Evolutionary conservation across 2,888 invertebrate genomes (phyloP).

Genomic region (Drosophila neotestacea): DNA sequence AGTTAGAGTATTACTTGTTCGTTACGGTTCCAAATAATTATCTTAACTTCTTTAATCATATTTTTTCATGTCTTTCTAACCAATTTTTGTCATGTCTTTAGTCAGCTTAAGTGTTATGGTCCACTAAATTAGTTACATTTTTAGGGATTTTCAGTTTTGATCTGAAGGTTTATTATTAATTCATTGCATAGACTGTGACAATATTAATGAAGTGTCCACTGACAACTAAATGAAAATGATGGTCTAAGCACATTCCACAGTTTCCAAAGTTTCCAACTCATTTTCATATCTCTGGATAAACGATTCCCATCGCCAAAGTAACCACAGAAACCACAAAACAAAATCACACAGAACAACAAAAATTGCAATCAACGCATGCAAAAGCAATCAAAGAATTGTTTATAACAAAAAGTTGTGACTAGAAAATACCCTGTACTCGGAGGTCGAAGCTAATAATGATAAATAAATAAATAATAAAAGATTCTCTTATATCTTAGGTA

Average conservation of each 20-base stretch:
- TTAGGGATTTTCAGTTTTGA: conserved; percentile 14
- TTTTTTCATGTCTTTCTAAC: conserved; percentile 27
- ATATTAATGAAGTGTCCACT: conserved; percentile 61
- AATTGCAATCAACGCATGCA: conserved; percentile 47
- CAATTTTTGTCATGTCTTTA: conserved; percentile 65
- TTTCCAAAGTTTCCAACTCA: conserved; percentile 7
- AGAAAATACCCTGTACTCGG: conserved; percentile 15
- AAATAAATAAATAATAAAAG: no score
- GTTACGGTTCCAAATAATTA: conserved; percentile 13
- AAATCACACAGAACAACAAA: conserved; percentile 44
- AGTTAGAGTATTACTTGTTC: conserved; percentile 40
- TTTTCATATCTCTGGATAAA: conserved; percentile 19
- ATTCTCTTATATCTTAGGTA: no score
- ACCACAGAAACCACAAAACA: conserved; percentile 44
- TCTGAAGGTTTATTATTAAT: conserved; percentile 28
- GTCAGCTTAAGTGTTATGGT: conserved; percentile 75
- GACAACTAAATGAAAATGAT: conserved; percentile 18
- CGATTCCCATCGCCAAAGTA: conserved; percentile 32
- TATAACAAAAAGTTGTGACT: background rate
- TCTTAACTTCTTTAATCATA: conserved; percentile 32
- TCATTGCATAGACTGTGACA: conserved; percentile 40
- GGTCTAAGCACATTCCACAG: background rate
- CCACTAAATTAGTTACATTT: conserved; percentile 66
- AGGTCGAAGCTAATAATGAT: no score
- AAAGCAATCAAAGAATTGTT: conserved; percentile 4